Evolutionary conservation across 2,888 invertebrate genomes (phyloP).

Genomic region (Pristionchus japonicus): DNA sequence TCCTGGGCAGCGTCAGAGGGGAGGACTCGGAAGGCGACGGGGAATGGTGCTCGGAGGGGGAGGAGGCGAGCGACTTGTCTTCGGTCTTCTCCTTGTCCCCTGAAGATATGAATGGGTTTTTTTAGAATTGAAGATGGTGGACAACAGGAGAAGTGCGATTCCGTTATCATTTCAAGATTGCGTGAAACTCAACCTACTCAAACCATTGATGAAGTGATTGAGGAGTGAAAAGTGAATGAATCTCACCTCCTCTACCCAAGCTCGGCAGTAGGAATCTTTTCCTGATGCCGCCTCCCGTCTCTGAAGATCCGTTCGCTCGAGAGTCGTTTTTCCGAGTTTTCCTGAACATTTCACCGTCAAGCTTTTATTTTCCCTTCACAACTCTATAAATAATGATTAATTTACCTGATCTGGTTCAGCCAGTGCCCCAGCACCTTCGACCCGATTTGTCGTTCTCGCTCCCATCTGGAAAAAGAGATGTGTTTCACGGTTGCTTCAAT

Average conservation of each 20-base stretch:
- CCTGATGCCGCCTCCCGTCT: conserved; percentile 57
- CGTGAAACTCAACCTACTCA: background rate
- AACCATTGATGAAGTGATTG: too few species aligned
- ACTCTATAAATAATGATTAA: background rate
- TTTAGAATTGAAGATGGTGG: too few species aligned
- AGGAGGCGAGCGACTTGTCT: background rate
- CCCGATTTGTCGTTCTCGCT: conserved; percentile 73
- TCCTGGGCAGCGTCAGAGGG: conserved; percentile 30
- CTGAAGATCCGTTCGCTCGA: conserved; percentile 50
- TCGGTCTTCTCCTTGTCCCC: conserved; percentile 7
- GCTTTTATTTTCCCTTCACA: background rate
- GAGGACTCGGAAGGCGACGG: conserved; percentile 33
- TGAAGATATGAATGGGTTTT: too few species aligned
- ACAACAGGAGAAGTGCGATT: too few species aligned
- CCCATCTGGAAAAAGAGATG: conserved; percentile 66
- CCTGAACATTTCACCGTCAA: conserved; percentile 48
- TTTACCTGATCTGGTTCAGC: conserved; percentile 71
- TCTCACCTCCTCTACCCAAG: conserved; percentile 41
- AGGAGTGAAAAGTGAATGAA: too few species aligned
- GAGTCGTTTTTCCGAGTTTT: conserved; percentile 71
- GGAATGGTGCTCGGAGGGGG: background rate
- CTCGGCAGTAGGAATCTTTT: conserved; percentile 62
- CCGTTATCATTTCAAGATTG: background rate
- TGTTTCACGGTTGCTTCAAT: background rate
- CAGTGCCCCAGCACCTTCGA: conserved; percentile 74